Evolutionary conservation across 2,888 invertebrate genomes (phyloP).

Genomic region (Tillus elongatus): DNA sequence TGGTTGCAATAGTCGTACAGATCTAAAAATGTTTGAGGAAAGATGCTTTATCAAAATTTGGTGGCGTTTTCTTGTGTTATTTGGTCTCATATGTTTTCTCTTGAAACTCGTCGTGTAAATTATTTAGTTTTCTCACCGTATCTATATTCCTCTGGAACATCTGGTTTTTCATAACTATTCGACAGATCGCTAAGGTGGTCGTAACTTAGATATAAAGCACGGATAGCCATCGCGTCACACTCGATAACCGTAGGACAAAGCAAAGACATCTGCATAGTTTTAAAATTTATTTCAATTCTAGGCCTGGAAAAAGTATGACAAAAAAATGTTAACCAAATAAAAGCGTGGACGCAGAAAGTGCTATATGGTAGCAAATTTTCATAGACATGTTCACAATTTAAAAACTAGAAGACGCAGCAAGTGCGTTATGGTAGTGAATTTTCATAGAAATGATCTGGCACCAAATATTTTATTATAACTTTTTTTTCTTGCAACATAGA

Average conservation of each 20-base stretch:
- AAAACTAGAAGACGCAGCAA: no score
- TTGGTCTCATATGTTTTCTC: background rate
- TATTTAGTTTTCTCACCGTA: constrained; percentile 7
- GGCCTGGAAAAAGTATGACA: constrained; percentile 28
- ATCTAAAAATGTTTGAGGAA: constrained; percentile 23
- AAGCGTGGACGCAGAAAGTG: no score
- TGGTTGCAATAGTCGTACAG: constrained; percentile 24
- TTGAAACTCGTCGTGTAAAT: background rate
- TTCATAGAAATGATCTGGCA: no score
- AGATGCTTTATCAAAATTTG: background rate
- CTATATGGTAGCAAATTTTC: no score
- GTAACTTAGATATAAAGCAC: constrained; percentile 46
- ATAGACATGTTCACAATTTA: no score
- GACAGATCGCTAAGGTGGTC: constrained; percentile 49
- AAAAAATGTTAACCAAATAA: no score
- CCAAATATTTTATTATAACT: no score
- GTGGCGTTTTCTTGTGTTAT: no score
- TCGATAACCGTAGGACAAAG: constrained; percentile 41
- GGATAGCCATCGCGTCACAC: constrained; percentile 40
- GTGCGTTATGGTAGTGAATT: no score
- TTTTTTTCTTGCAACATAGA: no score
- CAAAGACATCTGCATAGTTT: constrained; percentile 40
- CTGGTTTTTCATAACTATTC: constrained; percentile 25
- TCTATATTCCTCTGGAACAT: constrained; percentile 11
- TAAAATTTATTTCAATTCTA: constrained; percentile 43